Evolutionary conservation across 2,797 vertebrate species (phyloP).

Genomic region (Melanotaenia pygmaea): DNA sequence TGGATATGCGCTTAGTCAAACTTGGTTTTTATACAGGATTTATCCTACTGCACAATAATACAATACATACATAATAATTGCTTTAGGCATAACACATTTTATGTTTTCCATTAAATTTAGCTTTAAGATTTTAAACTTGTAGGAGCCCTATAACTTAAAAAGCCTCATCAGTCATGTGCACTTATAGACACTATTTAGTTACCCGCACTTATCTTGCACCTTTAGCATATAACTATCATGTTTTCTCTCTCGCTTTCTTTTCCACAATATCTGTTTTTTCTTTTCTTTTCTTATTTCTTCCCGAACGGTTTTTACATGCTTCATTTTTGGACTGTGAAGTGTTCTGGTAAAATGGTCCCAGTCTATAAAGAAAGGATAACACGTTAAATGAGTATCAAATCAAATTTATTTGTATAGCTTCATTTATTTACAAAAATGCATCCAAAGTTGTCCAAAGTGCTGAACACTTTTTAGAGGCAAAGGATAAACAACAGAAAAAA

Average conservation of each 20-base stretch:
- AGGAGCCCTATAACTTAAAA: neutral
- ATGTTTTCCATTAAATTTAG: neutral
- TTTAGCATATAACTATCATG: neutral
- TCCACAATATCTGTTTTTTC: neutral
- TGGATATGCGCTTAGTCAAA: neutral
- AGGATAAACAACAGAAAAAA: no score
- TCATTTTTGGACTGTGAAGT: neutral
- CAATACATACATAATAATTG: no score
- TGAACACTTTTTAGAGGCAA: no score
- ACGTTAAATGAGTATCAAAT: no score
- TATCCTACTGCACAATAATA: no score
- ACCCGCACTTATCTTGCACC: conserved; percentile 16
- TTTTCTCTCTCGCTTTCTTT: conserved; percentile 16
- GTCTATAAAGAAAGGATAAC: no score
- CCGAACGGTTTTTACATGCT: neutral
- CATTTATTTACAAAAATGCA: no score
- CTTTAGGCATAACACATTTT: neutral
- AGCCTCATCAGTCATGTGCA: no score
- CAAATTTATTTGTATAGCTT: no score
- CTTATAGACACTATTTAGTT: neutral
- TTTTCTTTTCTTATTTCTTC: no score
- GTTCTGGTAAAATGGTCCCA: neutral
- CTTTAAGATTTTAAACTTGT: neutral
- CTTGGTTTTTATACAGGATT: no score
- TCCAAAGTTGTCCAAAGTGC: no score